phyloP scores from a whole-genome alignment of 2,113 vertebrate species.

The Neopipo cinnamomea region DNA sequence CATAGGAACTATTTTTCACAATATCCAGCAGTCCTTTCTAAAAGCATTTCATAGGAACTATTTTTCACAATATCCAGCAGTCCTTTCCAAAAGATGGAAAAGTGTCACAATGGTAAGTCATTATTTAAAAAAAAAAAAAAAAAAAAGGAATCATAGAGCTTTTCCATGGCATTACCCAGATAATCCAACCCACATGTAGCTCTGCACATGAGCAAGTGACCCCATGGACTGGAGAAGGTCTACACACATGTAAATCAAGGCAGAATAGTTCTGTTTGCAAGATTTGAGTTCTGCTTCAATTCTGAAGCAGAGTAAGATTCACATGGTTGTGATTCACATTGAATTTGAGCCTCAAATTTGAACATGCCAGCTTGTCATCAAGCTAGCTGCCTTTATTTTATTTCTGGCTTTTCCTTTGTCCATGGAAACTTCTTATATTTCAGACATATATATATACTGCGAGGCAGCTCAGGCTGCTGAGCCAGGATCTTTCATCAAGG shows the following conservation, averaged over 20 bases:
- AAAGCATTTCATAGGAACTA: neutral
- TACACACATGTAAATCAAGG: neutral
- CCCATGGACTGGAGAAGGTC: neutral
- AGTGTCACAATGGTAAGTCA: neutral
- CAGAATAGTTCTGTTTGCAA: neutral
- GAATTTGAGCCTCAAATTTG: conserved; percentile 44
- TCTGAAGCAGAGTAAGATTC: conserved; percentile 10
- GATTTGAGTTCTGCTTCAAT: neutral
- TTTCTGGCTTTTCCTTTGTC: conserved; percentile 50
- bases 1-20: neutral
- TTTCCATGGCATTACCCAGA: neutral
- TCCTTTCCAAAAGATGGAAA: neutral
- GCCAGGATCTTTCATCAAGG: conserved; percentile 57
- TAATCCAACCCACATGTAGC: neutral
- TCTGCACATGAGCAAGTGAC: neutral
- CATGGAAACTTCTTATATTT: conserved; percentile 46
- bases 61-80: neutral
- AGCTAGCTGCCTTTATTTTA: conserved; percentile 18
- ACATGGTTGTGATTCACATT: conserved; percentile 40
- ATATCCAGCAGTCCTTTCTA: neutral
- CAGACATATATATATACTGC: conserved; percentile 15
- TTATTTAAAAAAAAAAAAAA: neutral
- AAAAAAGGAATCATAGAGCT: neutral
- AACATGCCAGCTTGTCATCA: conserved; percentile 50
- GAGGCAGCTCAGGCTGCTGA: conserved; percentile 2